These are phyloP conservation scores for Stenodema calcarata DNA, from an alignment of 2,888 invertebrate species.

Conservation along the genomic window DNA sequence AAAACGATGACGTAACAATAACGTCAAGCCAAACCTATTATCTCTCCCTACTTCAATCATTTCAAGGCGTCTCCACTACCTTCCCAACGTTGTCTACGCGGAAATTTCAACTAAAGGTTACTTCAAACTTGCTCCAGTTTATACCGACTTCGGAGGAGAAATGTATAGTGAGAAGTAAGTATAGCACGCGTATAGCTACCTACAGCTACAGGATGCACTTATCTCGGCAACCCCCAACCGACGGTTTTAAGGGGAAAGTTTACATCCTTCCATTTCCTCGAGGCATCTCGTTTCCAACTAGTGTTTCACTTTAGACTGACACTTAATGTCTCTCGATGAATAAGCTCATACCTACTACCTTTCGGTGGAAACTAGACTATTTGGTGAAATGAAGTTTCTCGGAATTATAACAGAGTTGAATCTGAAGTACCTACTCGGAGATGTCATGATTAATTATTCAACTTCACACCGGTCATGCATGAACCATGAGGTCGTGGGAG, in stretches of 20 bases:
- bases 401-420: no score
- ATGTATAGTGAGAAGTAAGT: not conserved
- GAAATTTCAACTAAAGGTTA: not conserved
- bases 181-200: not conserved
- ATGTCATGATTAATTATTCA: no score
- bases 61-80: not conserved
- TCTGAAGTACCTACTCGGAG: no score
- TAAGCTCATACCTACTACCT: slow-evolving; percentile 7
- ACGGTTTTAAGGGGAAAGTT: not conserved
- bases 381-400: no score
- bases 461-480: no score
- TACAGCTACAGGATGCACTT: not conserved
- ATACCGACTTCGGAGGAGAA: not conserved
- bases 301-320: slow-evolving; percentile 22
- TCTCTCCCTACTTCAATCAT: not conserved
- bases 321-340: slow-evolving; percentile 21
- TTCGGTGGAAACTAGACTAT: not conserved
- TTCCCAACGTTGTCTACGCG: not conserved
- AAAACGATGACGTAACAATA: not conserved
- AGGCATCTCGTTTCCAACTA: not conserved
- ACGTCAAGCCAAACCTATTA: not conserved
- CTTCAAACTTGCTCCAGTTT: not conserved
- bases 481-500: no score
- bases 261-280: not conserved
- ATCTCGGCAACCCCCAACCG: not conserved